Percentiles rank a stretch among this genome's conserved stretches.
phyloP scores from a whole-genome alignment of 2,113 vertebrate species.

The Tragelaphus scriptus region DNA sequence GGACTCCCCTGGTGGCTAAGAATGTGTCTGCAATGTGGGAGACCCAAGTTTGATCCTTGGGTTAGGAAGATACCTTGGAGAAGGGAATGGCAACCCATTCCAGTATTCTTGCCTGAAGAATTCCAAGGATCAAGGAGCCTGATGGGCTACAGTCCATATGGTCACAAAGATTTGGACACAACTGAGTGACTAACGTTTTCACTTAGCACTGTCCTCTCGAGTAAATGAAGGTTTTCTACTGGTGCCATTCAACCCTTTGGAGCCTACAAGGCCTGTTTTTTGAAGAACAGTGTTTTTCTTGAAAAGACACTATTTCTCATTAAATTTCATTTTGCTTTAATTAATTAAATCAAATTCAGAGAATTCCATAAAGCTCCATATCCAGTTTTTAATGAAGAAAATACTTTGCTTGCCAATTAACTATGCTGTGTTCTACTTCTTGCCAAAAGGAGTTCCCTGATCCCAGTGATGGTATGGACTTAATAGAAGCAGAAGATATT shows the following conservation, averaged over 20 bases:
- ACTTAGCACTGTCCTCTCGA: background rate
- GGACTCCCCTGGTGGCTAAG: background rate
- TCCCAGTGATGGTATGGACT: background rate
- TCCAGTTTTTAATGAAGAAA: background rate
- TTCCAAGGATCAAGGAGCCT: background rate
- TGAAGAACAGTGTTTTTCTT: background rate
- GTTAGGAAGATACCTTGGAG: background rate
- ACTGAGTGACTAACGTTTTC: background rate
- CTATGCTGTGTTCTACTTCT: background rate
- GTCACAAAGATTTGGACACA: background rate
- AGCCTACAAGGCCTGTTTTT: background rate
- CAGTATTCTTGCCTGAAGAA: background rate
- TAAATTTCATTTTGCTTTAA: background rate
- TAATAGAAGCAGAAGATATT: background rate
- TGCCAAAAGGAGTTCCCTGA: background rate
- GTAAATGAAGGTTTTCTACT: background rate
- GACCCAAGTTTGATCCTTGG: background rate
- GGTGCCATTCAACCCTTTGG: background rate
- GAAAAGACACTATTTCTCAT: background rate
- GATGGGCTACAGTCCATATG: background rate
- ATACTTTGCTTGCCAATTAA: background rate
- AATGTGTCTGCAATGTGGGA: background rate
- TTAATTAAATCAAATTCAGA: background rate
- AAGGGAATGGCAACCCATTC: background rate
- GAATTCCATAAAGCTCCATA: background rate